A percentile compares a stretch with the other conserved stretches of the same genome.
phyloP scores from a whole-genome alignment of 2,888 invertebrate species.

The Notocelia uddmanniana region DNA sequence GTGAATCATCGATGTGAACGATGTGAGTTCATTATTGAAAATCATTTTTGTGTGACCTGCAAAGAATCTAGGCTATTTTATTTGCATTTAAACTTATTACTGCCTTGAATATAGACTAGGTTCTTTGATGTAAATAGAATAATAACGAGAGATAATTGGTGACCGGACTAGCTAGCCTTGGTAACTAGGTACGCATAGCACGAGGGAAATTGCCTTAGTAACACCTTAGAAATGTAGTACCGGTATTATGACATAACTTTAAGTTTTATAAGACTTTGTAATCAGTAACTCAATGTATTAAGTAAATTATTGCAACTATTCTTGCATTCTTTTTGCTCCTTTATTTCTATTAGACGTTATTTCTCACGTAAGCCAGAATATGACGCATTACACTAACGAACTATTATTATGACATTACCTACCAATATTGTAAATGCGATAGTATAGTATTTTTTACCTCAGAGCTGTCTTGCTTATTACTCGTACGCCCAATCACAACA shows the following conservation, averaged over 20 bases:
- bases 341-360: conserved; percentile 28
- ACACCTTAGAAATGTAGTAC: conserved; percentile 53
- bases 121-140: conserved; percentile 53
- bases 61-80: conserved; percentile 23
- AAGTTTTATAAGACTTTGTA: conserved; percentile 54
- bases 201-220: conserved; percentile 63
- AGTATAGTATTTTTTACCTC: background rate
- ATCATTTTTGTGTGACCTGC: background rate
- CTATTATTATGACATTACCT: background rate
- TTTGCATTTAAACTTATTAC: conserved; percentile 36
- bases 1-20: background rate
- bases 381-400: background rate
- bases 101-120: conserved; percentile 54
- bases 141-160: conserved; percentile 65
- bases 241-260: conserved; percentile 54
- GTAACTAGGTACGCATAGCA: conserved; percentile 49
- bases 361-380: conserved; percentile 23
- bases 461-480: background rate
- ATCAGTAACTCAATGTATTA: conserved; percentile 49
- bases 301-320: conserved; percentile 58
- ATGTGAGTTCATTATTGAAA: background rate
- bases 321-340: conserved; percentile 47
- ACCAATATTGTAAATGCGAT: background rate
- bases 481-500: background rate
- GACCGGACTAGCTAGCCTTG: conserved; percentile 66